These are phyloP conservation scores for Pollimyrus isidori DNA, from an alignment of 2,113 vertebrate genomes.

Conservation along the genomic window DNA sequence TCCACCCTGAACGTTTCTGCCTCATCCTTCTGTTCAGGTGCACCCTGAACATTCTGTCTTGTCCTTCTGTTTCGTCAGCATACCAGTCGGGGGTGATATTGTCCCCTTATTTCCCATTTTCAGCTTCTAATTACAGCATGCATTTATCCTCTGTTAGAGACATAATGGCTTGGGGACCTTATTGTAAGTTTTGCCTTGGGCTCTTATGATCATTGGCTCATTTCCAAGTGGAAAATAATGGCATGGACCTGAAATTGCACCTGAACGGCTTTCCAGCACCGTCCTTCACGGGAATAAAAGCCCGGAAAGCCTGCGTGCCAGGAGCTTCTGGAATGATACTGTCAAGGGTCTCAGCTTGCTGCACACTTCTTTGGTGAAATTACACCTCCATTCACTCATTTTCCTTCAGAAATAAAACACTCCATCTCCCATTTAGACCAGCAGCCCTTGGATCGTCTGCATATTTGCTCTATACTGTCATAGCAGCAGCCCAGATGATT, in stretches of 20 bases:
- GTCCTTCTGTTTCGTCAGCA: not conserved
- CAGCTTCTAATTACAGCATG: not conserved
- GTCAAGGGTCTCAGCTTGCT: not conserved
- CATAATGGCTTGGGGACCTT: not conserved
- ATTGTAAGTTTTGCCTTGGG: not conserved
- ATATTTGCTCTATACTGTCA: not conserved
- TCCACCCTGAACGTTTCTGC: not conserved
- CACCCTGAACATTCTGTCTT: not conserved
- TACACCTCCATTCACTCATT: not conserved
- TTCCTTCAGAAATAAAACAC: not conserved
- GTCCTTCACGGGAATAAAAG: not conserved
- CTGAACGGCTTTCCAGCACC: not conserved
- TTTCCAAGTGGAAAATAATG: not conserved
- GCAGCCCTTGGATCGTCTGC: not conserved
- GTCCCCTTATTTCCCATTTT: not conserved
- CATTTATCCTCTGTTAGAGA: not conserved
- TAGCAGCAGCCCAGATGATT: not conserved
- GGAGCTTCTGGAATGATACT: not conserved
- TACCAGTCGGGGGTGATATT: not conserved
- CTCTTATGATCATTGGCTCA: not conserved
- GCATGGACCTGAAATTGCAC: not conserved
- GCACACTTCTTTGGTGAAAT: not conserved
- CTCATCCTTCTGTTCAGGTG: not conserved
- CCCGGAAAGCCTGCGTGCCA: not conserved
- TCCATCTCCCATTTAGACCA: not conserved